A percentile compares a stretch with the other conserved stretches of the same genome.
Evolutionary conservation across 2,113 vertebrate species (phyloP).

Genomic region (Pica pica): DNA sequence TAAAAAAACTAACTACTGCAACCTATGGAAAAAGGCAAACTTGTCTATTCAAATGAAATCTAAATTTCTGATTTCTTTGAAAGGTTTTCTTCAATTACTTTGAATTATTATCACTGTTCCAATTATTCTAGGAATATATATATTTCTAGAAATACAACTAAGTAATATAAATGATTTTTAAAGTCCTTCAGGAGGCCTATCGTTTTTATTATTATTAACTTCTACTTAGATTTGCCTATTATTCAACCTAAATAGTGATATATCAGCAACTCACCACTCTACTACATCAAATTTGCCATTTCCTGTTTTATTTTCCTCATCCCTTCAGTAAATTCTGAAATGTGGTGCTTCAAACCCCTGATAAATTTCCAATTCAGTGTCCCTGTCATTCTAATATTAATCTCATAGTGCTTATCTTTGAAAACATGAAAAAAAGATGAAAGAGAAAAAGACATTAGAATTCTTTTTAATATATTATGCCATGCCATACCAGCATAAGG

Average conservation of each 20-base stretch:
- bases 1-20: background rate
- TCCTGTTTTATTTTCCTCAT: slow-evolving; percentile 1
- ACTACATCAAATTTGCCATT: background rate
- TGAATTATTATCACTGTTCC: background rate
- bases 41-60: background rate
- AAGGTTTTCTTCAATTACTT: background rate
- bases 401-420: slow-evolving; percentile 21
- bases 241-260: background rate
- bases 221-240: background rate
- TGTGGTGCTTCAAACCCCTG: background rate
- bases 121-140: background rate
- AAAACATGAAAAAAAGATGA: slow-evolving; percentile 50
- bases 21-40: background rate
- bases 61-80: background rate
- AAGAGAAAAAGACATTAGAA: slow-evolving; percentile 34
- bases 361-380: slow-evolving; percentile 6
- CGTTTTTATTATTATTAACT: background rate
- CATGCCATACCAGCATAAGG: background rate
- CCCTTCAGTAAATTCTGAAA: background rate
- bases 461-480: slow-evolving; percentile 50
- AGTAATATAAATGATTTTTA: background rate
- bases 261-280: background rate
- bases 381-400: slow-evolving; percentile 39
- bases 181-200: background rate
- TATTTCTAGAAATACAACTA: background rate